Evolutionary conservation across 2,113 vertebrate species (phyloP).

Genomic region (Mormyrus lacerda): DNA sequence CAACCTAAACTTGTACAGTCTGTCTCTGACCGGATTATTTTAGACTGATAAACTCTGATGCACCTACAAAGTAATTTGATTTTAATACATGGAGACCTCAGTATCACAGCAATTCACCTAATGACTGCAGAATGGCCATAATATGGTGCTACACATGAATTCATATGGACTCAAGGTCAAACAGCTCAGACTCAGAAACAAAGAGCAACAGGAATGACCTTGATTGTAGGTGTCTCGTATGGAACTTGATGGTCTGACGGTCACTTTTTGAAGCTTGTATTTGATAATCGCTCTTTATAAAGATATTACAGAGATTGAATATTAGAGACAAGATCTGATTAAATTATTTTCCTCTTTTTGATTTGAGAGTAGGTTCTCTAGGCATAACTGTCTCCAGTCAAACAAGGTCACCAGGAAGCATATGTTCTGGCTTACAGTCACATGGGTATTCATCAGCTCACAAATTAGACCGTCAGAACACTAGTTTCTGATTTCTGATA

Average conservation of each 20-base stretch:
- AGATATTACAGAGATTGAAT: not conserved
- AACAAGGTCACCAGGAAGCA: not conserved
- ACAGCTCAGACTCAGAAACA: not conserved
- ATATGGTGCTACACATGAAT: not conserved
- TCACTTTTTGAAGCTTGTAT: not conserved
- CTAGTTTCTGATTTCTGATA: not conserved
- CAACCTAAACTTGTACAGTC: not conserved
- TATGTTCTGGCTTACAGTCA: not conserved
- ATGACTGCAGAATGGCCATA: not conserved
- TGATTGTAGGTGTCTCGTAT: not conserved
- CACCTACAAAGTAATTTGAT: not conserved
- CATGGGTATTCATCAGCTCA: not conserved
- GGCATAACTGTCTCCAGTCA: not conserved
- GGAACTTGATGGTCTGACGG: not conserved
- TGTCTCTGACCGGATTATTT: not conserved
- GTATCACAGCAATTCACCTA: not conserved
- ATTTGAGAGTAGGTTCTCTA: not conserved
- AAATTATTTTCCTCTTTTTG: not conserved
- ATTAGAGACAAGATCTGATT: not conserved
- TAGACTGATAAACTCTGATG: not conserved
- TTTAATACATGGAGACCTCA: not conserved
- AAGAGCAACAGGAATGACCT: not conserved
- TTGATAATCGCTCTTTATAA: not conserved
- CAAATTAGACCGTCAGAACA: not conserved
- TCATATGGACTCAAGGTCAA: not conserved